Evolutionary conservation across 2,797 vertebrate genomes (phyloP).

Genomic region (Notolepis coatsorum): DNA sequence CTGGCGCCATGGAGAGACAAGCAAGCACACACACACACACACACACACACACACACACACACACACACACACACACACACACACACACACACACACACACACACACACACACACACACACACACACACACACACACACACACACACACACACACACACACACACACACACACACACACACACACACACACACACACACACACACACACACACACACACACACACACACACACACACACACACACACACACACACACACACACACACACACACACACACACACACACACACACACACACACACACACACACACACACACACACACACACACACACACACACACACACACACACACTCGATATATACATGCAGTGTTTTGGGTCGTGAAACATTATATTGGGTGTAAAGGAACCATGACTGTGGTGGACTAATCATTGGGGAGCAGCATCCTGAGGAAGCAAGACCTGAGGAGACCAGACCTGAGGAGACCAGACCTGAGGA

Average conservation of each 20-base stretch:
- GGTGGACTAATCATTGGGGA: slow-evolving; percentile 54
- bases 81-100: slow-evolving; percentile 18
- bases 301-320: neutral
- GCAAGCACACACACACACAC: slow-evolving; percentile 53
- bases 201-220: neutral
- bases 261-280: neutral
- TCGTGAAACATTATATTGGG: slow-evolving; percentile 54
- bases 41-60: slow-evolving; percentile 29
- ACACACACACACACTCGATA: slow-evolving; percentile 5
- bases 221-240: slow-evolving; percentile 2
- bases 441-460: slow-evolving; percentile 62
- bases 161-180: neutral
- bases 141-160: neutral
- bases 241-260: neutral
- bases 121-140: slow-evolving; percentile 24
- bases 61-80: slow-evolving; percentile 21
- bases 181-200: neutral
- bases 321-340: too few relatives aligned
- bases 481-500: too few relatives aligned
- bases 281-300: slow-evolving; percentile 45
- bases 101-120: slow-evolving; percentile 42
- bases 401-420: slow-evolving; percentile 47
- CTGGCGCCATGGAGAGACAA: slow-evolving; percentile 80
- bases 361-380: slow-evolving; percentile 8
- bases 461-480: slow-evolving; percentile 69